Evolutionary conservation across 2,113 vertebrate genomes (phyloP), one percentile per base, ranked within the genome.

Genomic region (Myotis davidii): DNA sequence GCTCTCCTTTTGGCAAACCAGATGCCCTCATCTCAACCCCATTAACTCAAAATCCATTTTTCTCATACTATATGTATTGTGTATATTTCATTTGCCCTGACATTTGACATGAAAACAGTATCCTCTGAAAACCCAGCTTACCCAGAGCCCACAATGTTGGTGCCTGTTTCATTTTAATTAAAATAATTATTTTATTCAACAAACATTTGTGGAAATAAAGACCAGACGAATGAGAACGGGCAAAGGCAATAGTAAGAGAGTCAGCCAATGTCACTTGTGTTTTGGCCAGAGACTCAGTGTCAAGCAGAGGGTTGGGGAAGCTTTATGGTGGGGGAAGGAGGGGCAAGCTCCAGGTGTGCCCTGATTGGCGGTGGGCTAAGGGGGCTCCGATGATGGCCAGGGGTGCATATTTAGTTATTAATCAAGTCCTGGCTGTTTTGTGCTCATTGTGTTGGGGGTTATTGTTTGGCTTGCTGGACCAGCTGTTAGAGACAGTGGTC

Each of bases 21-120:
- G 95, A 94, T 77, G 64, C 83, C 96, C 90, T 83, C 13, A 59
- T 88, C 85, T 70, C 95, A 96, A 85, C 73, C 37, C 65, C 85
- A 90, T 88, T 90, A 95, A 89, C 88, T 91, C 78, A 90, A 85
- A 94, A 82, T 42, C 90, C 88, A 61, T 65, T 97, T 94, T 95
- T 73, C 74, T 94, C 69, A 1, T 25, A 48, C 9, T 76, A 0
- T 56, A 85, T 14, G 17, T 54, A 70, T n/a, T 42, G 39, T 56
- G 65, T 76, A 42, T 16, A 9, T 59, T 48, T 88, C 50, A n/a
- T 72, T 39, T 52, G 77, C 34, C 10, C 87, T 21, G 8, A 65
- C 70, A 42, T 27, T 74, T 45, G 39, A 32, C 56, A 59, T 65
- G 69, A n/a, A 56, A 82, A 59, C 70, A 52, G 50, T 64, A 17